Conservation (phyloP, 1,140 invertebrate genomes). For the Lepidurus packardi region DNA sequence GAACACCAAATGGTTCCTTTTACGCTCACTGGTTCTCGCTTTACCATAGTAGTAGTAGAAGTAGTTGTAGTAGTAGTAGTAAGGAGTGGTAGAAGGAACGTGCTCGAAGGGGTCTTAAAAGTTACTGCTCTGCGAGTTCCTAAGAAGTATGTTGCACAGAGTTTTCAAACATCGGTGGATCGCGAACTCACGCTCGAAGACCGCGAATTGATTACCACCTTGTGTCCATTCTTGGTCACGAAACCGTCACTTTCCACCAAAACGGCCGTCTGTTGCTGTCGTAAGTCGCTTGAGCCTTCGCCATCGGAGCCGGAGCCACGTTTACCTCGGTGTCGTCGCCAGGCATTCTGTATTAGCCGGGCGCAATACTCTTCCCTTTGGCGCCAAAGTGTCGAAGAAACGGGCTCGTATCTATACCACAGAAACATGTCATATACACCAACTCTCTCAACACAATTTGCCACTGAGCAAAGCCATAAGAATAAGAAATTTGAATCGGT, state of each 20-base stretch:
- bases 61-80: not conserved
- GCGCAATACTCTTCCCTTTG: conserved; percentile 95
- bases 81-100: conserved; percentile 14
- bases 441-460: conserved; percentile 59
- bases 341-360: conserved; percentile 87
- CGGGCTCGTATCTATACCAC: conserved; percentile 64
- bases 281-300: conserved; percentile 36
- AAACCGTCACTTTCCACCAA: conserved; percentile 73
- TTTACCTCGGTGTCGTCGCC: conserved; percentile 69
- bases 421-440: conserved; percentile 44
- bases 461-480: not conserved
- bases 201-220: conserved; percentile 78
- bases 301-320: conserved; percentile 50
- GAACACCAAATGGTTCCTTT: conserved; percentile 6
- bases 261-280: conserved; percentile 63
- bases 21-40: not conserved
- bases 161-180: conserved; percentile 68
- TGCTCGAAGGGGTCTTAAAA: conserved; percentile 9
- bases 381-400: conserved; percentile 86
- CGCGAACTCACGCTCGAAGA: conserved; percentile 67
- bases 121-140: conserved; percentile 1
- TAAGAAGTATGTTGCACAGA: conserved; percentile 16
- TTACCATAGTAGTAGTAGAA: not conserved
- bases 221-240: conserved; percentile 75
- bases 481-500: conserved; percentile 37